Percentiles rank a stretch among this genome's conserved stretches.
phyloP scores from a whole-genome alignment of 2,797 vertebrate genomes.

The Bryconaethiops microstoma region DNA sequence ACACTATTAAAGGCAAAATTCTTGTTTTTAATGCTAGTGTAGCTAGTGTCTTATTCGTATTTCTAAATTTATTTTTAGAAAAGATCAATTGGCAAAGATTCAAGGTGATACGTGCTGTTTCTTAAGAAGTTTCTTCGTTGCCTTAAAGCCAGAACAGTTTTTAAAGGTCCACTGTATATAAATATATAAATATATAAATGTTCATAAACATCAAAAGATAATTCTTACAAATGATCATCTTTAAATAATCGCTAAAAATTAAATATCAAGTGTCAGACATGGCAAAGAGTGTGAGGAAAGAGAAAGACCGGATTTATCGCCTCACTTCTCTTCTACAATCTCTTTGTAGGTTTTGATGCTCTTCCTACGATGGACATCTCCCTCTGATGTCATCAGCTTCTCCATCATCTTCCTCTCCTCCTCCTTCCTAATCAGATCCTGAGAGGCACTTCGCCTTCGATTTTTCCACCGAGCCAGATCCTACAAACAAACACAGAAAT shows the following conservation, averaged over 20 bases:
- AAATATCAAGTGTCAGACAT: not conserved
- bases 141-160: too few species aligned
- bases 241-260: not conserved
- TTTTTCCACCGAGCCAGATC: slow-evolving; percentile 96
- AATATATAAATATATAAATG: too few species aligned
- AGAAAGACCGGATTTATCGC: not conserved
- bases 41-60: too few species aligned
- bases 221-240: too few species aligned
- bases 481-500: slow-evolving; percentile 66
- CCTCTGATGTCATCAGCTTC: slow-evolving; percentile 84
- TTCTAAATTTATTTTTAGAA: too few species aligned
- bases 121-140: too few species aligned
- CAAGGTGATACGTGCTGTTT: too few species aligned
- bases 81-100: too few species aligned
- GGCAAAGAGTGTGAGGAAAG: not conserved
- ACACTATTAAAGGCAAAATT: too few species aligned
- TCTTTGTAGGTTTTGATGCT: slow-evolving; percentile 99
- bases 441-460: slow-evolving; percentile 92
- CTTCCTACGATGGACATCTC: slow-evolving; percentile 82
- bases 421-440: slow-evolving; percentile 95
- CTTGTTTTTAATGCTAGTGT: too few species aligned
- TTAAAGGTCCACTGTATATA: too few species aligned
- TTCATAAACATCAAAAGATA: too few species aligned
- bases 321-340: slow-evolving; percentile 97
- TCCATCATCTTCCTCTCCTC: slow-evolving; percentile 97